Percentiles rank a stretch among this genome's conserved stretches.
phyloP scores from a whole-genome alignment of 2,888 invertebrate genomes.

The Eulithis prunata region DNA sequence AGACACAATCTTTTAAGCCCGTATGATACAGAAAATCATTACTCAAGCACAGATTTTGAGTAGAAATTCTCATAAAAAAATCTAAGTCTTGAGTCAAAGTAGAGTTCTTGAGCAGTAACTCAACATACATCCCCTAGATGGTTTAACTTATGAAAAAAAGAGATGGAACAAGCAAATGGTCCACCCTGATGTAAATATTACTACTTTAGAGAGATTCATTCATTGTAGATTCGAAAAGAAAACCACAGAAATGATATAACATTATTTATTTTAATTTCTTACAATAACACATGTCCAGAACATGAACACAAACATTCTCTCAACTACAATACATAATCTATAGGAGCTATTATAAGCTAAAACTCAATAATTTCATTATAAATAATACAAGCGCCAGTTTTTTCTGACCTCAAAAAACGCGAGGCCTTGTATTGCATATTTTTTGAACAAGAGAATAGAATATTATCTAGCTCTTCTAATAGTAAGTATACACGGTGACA shows the following conservation, averaged over 20 bases:
- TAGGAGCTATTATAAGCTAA: constrained; percentile 21
- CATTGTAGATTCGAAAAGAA: no score
- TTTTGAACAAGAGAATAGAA: not conserved
- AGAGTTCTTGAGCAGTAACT: no score
- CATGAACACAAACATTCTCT: constrained; percentile 31
- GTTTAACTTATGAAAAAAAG: no score
- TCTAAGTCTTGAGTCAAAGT: no score
- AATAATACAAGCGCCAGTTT: constrained; percentile 11
- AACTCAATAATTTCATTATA: constrained; percentile 24
- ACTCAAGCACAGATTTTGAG: no score
- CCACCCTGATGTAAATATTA: no score
- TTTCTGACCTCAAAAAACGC: constrained; percentile 12
- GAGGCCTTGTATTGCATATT: not conserved
- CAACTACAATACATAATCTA: constrained; percentile 21
- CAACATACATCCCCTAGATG: no score
- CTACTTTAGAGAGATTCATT: no score
- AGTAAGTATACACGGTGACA: not conserved
- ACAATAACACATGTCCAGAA: constrained; percentile 24
- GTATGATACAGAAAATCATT: no score
- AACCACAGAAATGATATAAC: constrained; percentile 14
- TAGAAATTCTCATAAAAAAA: no score
- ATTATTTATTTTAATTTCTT: constrained; percentile 30
- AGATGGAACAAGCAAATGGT: no score
- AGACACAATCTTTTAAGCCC: no score
- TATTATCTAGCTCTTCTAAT: constrained; percentile 2